Base-by-base conservation (phyloP, 2,113 vertebrate genomes). In the Phodopus roborovskii region DNA sequence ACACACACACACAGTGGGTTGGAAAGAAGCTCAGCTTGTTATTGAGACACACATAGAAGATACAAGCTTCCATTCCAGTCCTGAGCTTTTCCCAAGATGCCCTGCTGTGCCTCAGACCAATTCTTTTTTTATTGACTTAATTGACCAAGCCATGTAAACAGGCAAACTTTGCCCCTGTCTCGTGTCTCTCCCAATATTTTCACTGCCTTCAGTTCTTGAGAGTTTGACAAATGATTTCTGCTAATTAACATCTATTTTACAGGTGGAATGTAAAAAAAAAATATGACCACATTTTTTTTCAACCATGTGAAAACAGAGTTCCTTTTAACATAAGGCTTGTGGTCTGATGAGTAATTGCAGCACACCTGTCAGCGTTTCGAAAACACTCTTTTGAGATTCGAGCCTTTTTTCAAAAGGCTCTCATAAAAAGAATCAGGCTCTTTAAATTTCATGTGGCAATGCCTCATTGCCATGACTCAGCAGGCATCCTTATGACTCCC, bases 401-500 rank as follows among this genome's bases (percentile, higher is more conserved):
- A 96, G 68, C 33, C 66, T 94, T 97, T 92, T 92, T 95, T 87
- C 89, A 85, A 90, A 95, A 96, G 50, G 88, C 66, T 78, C 45
- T 94, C 93, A 92, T 88, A 70, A 97, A 98, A 96, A 53, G 93
- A 89, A 83, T 94, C 78, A 48, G 89, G 42, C 78, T 94, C 96
- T 96, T 96, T 90, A 97, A 56, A 42, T 94, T 84, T 75, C 96
- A 81, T 39, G 93, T 24, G 86, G 88, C 0, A 73, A 70, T 96
- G 30, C 92, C 84, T 81, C 48, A 48, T 2, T 56, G 39, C 68
- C 77, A 1, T 92, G 97, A 96, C 90, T 70, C 95, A 98, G 91
- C 26, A 91, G 96, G 91, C 3, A 19, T 83, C 89, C 88, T 97
- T 30, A 66, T 71, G 71, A 94, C 93, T 95, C 91, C 93, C n/a